A percentile compares a stretch with the other conserved stretches of the same genome.
phyloP scores from a whole-genome alignment of 2,797 vertebrate species.

The Oophaga sylvatica region DNA sequence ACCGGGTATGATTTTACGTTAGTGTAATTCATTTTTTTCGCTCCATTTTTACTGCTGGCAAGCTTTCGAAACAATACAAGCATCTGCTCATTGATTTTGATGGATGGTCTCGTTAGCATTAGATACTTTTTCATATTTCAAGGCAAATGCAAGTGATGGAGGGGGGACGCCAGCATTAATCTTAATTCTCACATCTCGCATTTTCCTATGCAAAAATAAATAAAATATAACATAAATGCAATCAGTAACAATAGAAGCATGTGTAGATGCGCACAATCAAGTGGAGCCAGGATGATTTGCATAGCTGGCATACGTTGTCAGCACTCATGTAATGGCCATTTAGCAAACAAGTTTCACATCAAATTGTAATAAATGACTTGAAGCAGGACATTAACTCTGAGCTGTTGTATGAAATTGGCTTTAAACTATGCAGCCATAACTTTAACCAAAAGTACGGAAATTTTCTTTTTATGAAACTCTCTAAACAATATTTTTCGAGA shows the following conservation, averaged over 20 bases:
- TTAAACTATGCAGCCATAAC: background rate
- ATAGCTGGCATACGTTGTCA: slow-evolving; percentile 13
- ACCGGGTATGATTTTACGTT: background rate
- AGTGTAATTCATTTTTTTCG: background rate
- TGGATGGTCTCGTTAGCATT: slow-evolving; percentile 57
- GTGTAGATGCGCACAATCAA: background rate
- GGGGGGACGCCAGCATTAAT: slow-evolving; percentile 42
- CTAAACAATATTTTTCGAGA: background rate
- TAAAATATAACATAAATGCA: background rate
- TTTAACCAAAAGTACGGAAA: background rate
- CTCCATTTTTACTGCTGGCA: slow-evolving; percentile 32
- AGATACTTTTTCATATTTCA: slow-evolving; percentile 62
- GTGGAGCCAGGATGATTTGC: slow-evolving; percentile 14
- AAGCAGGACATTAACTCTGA: slow-evolving; percentile 20
- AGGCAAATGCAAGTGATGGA: slow-evolving; percentile 44
- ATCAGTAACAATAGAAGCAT: background rate
- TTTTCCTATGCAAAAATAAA: slow-evolving; percentile 45
- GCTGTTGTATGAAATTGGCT: background rate
- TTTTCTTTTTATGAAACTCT: background rate
- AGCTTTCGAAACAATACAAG: slow-evolving; percentile 35
- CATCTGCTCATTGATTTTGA: slow-evolving; percentile 61
- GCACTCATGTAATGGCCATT: slow-evolving; percentile 23
- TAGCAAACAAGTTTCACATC: slow-evolving; percentile 27
- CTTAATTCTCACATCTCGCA: slow-evolving; percentile 39
- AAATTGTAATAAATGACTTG: slow-evolving; percentile 38